phyloP scores from a whole-genome alignment of 2,797 vertebrate species.

The Rachycentron canadum region DNA sequence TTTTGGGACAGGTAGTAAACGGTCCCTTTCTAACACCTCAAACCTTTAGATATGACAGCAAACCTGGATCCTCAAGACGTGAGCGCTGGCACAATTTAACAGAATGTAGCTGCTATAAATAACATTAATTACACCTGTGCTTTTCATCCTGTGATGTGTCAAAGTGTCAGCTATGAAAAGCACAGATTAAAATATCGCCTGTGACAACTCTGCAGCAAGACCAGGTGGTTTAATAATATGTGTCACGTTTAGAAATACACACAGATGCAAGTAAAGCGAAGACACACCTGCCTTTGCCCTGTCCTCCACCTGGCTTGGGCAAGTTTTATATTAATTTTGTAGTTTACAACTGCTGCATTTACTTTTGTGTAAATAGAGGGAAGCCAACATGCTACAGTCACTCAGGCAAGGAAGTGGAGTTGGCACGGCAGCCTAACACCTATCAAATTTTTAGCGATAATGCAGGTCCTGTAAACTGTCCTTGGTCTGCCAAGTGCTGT shows the following conservation, averaged over 20 bases:
- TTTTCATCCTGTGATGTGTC: slow-evolving; percentile 2
- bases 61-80: not conserved
- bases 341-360: not conserved
- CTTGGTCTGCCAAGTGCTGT: not conserved
- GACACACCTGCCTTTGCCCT: not conserved
- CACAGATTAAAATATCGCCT: slow-evolving; percentile 10
- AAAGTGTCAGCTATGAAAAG: slow-evolving; percentile 27
- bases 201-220: slow-evolving; percentile 1
- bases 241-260: not conserved
- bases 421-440: not conserved
- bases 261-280: not conserved
- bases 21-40: too few relatives aligned
- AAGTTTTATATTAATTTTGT: slow-evolving; percentile 8
- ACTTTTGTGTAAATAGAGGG: not conserved
- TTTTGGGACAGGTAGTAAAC: too few relatives aligned
- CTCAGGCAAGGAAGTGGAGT: not conserved
- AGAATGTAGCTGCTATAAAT: slow-evolving; percentile 31
- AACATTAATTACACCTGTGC: slow-evolving; percentile 4
- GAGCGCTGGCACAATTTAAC: slow-evolving; percentile 1
- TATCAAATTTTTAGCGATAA: not conserved
- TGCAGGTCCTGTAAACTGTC: not conserved
- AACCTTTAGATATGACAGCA: not conserved
- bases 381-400: not conserved
- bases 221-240: slow-evolving; percentile 5
- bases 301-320: not conserved